phyloP scores from a whole-genome alignment of 1,140 invertebrate species.

The Sinonovacula constricta region DNA sequence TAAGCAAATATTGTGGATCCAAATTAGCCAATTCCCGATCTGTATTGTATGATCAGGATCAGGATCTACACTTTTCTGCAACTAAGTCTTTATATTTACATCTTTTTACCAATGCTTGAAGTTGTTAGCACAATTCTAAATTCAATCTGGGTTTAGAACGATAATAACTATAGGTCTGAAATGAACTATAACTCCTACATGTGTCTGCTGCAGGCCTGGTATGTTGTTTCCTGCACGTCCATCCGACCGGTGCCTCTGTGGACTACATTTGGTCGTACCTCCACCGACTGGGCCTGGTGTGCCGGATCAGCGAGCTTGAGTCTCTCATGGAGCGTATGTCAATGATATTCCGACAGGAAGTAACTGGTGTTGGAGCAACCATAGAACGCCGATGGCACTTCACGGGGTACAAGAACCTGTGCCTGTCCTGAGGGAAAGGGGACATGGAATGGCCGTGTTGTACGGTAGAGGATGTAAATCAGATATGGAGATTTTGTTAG shows the following conservation, averaged over 20 bases:
- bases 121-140: too few species aligned
- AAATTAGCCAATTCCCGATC: too few species aligned
- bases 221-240: constrained; percentile 90
- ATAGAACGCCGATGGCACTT: constrained; percentile 87
- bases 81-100: too few species aligned
- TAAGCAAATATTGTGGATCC: too few species aligned
- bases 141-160: too few species aligned
- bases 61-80: too few species aligned
- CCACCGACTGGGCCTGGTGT: constrained; percentile 85
- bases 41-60: too few species aligned
- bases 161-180: too few species aligned
- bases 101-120: too few species aligned
- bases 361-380: constrained; percentile 87
- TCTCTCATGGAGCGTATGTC: constrained; percentile 86
- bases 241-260: constrained; percentile 91
- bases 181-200: too few species aligned
- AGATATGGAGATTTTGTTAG: too few species aligned
- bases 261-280: constrained; percentile 92
- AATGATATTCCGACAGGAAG: constrained; percentile 87
- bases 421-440: neutral
- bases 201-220: constrained; percentile 85
- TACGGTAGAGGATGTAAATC: too few species aligned
- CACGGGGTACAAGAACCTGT: constrained; percentile 66
- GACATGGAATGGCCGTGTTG: neutral
- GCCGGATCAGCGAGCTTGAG: constrained; percentile 86